Evolutionary conservation across 2,797 vertebrate species (phyloP).

Genomic region (Melanotaenia maccullochi): DNA sequence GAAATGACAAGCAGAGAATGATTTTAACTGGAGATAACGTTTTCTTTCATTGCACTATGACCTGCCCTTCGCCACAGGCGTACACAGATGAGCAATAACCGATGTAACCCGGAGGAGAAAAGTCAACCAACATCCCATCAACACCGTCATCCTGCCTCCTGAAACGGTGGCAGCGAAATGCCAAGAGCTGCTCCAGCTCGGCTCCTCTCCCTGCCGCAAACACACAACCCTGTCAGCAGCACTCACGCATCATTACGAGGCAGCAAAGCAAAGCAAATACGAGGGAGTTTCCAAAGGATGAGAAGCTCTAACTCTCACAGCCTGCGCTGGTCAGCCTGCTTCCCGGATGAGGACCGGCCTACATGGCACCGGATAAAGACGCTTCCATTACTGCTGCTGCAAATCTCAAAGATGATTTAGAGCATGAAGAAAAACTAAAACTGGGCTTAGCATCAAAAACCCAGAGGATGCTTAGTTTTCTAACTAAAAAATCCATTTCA

Average conservation of each 20-base stretch:
- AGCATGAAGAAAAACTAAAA: not conserved
- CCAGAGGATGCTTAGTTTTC: constrained; percentile 7
- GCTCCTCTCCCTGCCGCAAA: constrained; percentile 36
- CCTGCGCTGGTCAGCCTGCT: constrained; percentile 32
- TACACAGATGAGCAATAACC: constrained; percentile 8
- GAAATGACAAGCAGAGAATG: constrained; percentile 85
- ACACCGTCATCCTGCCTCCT: constrained; percentile 56
- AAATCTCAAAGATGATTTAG: constrained; percentile 10
- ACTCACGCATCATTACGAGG: constrained; percentile 46
- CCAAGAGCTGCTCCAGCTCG: constrained; percentile 50
- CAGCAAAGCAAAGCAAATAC: constrained; percentile 53
- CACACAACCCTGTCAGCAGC: constrained; percentile 39
- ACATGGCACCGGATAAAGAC: not conserved
- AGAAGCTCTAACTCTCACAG: constrained; percentile 26
- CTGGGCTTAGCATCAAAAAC: not conserved
- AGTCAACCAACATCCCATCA: constrained; percentile 67
- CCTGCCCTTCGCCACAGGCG: constrained; percentile 37
- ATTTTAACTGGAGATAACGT: constrained; percentile 82
- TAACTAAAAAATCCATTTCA: constrained; percentile 2
- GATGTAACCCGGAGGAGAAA: constrained; percentile 80
- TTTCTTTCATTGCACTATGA: not conserved
- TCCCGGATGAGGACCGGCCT: constrained; percentile 33
- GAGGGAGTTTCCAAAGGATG: constrained; percentile 31
- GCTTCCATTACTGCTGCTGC: not conserved
- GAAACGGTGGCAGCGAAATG: constrained; percentile 60